Evolutionary conservation across 2,797 vertebrate species (phyloP).

Genomic region (Coregonus suidteri): DNA sequence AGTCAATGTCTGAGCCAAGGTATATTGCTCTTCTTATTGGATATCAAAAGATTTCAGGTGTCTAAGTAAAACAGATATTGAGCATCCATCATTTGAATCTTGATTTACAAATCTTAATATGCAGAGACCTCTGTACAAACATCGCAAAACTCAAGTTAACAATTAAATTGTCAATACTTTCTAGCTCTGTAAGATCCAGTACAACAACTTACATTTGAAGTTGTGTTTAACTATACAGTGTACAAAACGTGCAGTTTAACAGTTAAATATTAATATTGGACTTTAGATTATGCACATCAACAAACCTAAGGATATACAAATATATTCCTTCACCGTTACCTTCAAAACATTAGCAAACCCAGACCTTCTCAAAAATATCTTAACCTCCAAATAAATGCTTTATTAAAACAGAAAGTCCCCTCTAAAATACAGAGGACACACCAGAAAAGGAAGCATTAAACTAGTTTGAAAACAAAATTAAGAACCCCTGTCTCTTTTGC

Average conservation of each 20-base stretch:
- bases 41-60: slow-evolving; percentile 71
- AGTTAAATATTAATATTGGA: slow-evolving; percentile 74
- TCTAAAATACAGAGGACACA: slow-evolving; percentile 45
- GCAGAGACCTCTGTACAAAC: slow-evolving; percentile 63
- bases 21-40: slow-evolving; percentile 67
- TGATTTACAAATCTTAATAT: slow-evolving; percentile 56
- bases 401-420: slow-evolving; percentile 45
- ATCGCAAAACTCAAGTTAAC: slow-evolving; percentile 64
- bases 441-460: slow-evolving; percentile 10
- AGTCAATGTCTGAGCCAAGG: slow-evolving; percentile 76
- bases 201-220: slow-evolving; percentile 68
- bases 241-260: slow-evolving; percentile 78
- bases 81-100: slow-evolving; percentile 56
- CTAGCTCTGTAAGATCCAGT: slow-evolving; percentile 71
- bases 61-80: slow-evolving; percentile 63
- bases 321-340: slow-evolving; percentile 59
- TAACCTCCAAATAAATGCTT: slow-evolving; percentile 2
- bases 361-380: slow-evolving; percentile 41
- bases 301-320: slow-evolving; percentile 61
- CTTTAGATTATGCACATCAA: slow-evolving; percentile 71
- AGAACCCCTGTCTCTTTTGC: slow-evolving; percentile 17
- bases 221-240: slow-evolving; percentile 71
- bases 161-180: slow-evolving; percentile 47
- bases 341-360: slow-evolving; percentile 55
- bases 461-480: not conserved